These are phyloP conservation scores for Stylophora pistillata DNA, from an alignment of 64 coral and sea anemone genomes.

Conservation along the genomic window DNA sequence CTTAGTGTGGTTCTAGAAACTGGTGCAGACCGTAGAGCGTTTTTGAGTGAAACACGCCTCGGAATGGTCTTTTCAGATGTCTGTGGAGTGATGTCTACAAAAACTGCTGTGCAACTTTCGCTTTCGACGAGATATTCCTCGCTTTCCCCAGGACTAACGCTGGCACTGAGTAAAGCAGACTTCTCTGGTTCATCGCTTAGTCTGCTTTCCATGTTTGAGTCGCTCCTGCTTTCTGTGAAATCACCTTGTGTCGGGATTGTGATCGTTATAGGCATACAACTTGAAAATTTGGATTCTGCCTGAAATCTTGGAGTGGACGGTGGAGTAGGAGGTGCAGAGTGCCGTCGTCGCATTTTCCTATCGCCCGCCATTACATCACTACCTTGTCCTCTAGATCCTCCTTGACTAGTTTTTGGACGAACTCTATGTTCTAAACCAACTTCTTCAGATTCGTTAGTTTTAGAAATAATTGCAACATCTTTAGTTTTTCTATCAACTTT, in stretches of 20 bases:
- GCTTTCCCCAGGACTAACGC: background rate
- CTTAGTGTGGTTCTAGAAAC: background rate
- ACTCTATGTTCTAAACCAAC: background rate
- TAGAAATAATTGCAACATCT: background rate
- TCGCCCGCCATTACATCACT: background rate
- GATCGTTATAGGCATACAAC: constrained; percentile 3
- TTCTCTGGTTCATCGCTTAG: background rate
- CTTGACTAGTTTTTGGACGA: constrained; percentile 25
- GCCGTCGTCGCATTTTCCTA: constrained; percentile 27
- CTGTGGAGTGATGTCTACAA: background rate
- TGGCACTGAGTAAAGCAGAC: background rate
- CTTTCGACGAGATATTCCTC: background rate
- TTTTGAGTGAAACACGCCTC: background rate
- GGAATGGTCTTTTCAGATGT: background rate
- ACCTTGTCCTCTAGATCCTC: background rate
- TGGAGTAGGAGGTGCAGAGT: constrained; percentile 42
- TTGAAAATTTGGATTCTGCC: background rate
- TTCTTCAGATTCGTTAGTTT: background rate
- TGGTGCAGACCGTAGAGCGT: background rate
- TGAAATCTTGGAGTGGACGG: constrained; percentile 15
- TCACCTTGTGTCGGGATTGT: constrained; percentile 2
- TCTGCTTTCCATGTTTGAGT: background rate
- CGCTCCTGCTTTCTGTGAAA: background rate
- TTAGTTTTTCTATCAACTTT: background rate
- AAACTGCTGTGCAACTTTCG: background rate